Conservation (phyloP, 2,888 invertebrate species). For the Cerastis leucographa region DNA sequence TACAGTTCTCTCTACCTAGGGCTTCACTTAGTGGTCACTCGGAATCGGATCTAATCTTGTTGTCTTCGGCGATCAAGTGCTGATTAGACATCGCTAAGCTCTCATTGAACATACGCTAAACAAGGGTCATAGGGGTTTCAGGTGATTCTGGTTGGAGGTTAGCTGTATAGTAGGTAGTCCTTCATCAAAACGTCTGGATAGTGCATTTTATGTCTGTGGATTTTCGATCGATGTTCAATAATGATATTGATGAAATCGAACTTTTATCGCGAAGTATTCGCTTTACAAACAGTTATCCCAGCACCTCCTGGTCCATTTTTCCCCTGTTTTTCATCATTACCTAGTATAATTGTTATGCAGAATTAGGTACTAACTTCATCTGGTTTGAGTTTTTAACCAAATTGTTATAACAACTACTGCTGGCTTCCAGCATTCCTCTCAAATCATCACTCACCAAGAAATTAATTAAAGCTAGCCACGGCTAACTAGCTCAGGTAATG, state of each 20-base stretch:
- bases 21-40: conserved; percentile 35
- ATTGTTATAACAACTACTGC: neutral
- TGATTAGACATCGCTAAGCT: conserved; percentile 39
- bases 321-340: too few relatives aligned
- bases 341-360: neutral
- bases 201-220: neutral
- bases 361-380: neutral
- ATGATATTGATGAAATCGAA: neutral
- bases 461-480: conserved; percentile 44
- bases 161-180: neutral
- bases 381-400: neutral
- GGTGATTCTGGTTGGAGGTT: neutral
- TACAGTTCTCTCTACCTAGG: conserved; percentile 44
- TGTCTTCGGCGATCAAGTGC: conserved; percentile 37
- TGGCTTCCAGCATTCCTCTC: neutral
- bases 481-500: conserved; percentile 58
- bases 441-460: conserved; percentile 41
- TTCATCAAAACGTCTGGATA: neutral
- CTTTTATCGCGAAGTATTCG: neutral
- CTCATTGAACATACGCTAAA: conserved; percentile 14
- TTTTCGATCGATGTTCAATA: neutral
- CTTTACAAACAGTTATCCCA: neutral
- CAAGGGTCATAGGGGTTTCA: neutral
- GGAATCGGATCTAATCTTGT: conserved; percentile 46
- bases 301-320: neutral